These are phyloP conservation scores for Coelinius sp. DNA, from an alignment of 2,888 invertebrate genomes.

Conservation along the genomic window DNA sequence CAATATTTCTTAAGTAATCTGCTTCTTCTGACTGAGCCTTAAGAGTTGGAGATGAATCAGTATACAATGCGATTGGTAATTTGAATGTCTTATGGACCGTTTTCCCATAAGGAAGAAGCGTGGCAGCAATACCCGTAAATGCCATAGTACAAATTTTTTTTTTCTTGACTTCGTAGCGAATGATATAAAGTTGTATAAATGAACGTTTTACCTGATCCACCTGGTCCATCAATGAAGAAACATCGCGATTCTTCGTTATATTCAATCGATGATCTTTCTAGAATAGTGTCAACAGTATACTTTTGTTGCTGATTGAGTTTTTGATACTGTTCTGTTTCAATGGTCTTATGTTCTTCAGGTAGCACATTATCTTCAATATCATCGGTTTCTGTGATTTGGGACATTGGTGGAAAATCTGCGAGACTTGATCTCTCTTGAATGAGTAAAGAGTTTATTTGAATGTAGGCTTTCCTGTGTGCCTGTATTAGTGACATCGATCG, in stretches of 20 bases:
- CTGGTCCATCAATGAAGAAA: too few relatives aligned
- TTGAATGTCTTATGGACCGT: too few relatives aligned
- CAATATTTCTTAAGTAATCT: too few relatives aligned
- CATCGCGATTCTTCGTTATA: neutral
- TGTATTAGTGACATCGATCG: neutral
- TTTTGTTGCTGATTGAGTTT: constrained; percentile 43
- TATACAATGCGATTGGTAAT: too few relatives aligned
- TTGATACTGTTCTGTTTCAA: constrained; percentile 26
- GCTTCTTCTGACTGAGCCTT: too few relatives aligned
- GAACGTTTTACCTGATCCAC: too few relatives aligned
- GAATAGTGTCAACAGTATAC: constrained; percentile 56
- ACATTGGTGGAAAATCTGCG: constrained; percentile 37
- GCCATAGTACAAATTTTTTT: too few relatives aligned
- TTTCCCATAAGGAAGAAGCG: too few relatives aligned
- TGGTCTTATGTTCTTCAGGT: constrained; percentile 15
- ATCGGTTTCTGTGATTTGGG: constrained; percentile 23
- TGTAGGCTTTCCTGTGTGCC: too few relatives aligned
- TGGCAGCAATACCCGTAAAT: too few relatives aligned
- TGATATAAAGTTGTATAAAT: neutral
- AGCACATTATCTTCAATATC: constrained; percentile 11
- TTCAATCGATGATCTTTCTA: constrained; percentile 34
- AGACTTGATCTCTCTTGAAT: constrained; percentile 32
- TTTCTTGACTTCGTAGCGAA: neutral
- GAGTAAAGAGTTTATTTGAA: constrained; percentile 34
- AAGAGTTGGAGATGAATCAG: too few relatives aligned